A percentile compares a stretch with the other conserved stretches of the same genome.
Conservation (phyloP, 2,888 invertebrate genomes). For the Heliconius ethilla region DNA sequence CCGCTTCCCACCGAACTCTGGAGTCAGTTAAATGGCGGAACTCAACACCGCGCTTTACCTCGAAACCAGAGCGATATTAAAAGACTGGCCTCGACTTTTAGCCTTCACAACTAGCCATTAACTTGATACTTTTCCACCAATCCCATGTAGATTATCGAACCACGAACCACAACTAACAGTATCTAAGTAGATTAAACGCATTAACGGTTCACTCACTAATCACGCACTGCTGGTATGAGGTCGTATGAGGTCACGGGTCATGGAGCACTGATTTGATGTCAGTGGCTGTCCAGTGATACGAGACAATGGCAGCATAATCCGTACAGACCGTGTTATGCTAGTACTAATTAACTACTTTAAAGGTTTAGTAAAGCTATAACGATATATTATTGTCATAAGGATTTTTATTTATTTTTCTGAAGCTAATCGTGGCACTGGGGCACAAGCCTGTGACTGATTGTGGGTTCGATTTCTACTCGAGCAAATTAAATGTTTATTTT, state of each 20-base stretch:
- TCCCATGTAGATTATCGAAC: conserved; percentile 24
- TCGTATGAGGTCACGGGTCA: conserved; percentile 53
- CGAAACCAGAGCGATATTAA: too few species aligned
- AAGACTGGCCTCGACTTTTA: too few species aligned
- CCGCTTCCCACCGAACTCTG: too few species aligned
- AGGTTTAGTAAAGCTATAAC: neutral
- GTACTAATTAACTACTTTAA: conserved; percentile 10
- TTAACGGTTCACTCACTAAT: conserved; percentile 44
- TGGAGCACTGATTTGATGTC: conserved; percentile 51
- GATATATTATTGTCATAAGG: neutral
- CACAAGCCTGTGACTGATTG: too few species aligned
- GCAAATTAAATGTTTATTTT: too few species aligned
- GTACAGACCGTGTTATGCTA: conserved; percentile 12
- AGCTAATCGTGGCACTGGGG: too few species aligned
- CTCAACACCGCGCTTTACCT: too few species aligned
- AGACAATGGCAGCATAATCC: conserved; percentile 41
- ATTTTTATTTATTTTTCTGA: neutral
- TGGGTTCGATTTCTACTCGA: too few species aligned
- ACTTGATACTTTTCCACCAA: neutral
- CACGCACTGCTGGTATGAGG: conserved; percentile 46
- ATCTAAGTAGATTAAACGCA: conserved; percentile 34
- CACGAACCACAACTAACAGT: conserved; percentile 27
- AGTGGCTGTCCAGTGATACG: conserved; percentile 45
- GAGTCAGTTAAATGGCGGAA: too few species aligned
- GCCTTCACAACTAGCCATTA: too few species aligned